phyloP scores from a whole-genome alignment of 1,140 invertebrate genomes.

The Araneus ventricosus region DNA sequence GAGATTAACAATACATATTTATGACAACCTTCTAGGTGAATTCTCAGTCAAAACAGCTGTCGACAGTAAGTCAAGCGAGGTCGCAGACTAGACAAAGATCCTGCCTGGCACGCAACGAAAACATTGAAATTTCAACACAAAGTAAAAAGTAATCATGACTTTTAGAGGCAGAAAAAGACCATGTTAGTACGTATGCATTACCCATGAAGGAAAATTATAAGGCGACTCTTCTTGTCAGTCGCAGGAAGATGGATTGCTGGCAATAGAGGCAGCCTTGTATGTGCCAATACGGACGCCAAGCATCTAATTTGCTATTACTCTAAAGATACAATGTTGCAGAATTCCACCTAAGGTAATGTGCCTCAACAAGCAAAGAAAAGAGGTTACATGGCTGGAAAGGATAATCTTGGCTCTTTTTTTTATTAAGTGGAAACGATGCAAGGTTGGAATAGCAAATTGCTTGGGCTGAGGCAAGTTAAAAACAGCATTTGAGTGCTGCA shows the following conservation, averaged over 20 bases:
- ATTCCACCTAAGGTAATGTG: background rate
- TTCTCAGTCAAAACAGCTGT: background rate
- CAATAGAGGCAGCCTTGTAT: background rate
- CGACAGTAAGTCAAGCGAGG: background rate
- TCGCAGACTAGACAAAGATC: background rate
- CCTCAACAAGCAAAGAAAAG: background rate
- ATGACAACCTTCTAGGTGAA: background rate
- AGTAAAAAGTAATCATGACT: background rate
- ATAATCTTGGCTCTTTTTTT: background rate
- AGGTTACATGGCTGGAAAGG: background rate
- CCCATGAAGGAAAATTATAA: background rate
- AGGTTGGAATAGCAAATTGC: background rate
- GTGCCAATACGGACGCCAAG: background rate
- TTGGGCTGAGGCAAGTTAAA: background rate
- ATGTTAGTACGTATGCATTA: background rate
- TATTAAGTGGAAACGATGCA: background rate
- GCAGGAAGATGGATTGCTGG: conserved; percentile 8
- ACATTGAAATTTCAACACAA: background rate
- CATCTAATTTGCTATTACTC: background rate
- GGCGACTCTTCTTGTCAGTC: background rate
- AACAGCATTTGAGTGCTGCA: background rate
- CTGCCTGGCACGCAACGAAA: background rate
- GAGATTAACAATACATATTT: background rate
- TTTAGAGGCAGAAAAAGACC: background rate
- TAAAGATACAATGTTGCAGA: conserved; percentile 6